Base-by-base conservation (phyloP, 2,113 vertebrate species). In the Oenanthe melanoleuca region DNA sequence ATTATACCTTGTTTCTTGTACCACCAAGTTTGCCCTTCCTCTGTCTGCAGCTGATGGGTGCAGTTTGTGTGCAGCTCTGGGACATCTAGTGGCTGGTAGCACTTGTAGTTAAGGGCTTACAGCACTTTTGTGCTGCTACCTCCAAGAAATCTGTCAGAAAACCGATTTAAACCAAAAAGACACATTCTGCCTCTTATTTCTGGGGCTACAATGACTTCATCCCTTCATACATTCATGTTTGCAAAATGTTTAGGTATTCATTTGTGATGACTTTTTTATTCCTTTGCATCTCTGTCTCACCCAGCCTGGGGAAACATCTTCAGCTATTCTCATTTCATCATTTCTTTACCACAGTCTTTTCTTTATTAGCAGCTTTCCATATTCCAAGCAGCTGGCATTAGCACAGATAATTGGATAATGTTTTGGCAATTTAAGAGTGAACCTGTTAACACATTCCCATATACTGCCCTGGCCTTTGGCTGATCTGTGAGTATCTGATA, bases 71-170 rank as follows among this genome's bases (percentile, higher is more conserved):
- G 9, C 50, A 38, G 79, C 57, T 63, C 79, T 78, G 87, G 94
- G 89, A 89, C 96, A 86, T 83, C 82, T 65, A 91, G 84, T 86
- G 91, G 84, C 70, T 92, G 67, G 26, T 42, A 50, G 60, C 59
- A 33, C 44, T 50, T 21, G 16, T 14, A 50, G 38, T 45, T 63
- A 47, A 53, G 47, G 29, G 40, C 77, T 92, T 25, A 25, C 1
- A 5, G 40, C 52, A 64, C 25, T 49, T 59, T 23, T 63, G 37
- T 74, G 29, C 17, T 3, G 24, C 49, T 94, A 84, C 26, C 52
- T 56, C 24, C 52, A 78, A 71, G 64, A 45, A 80, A 89, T 23
- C 37, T 37, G 67, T n/a, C 59, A 73, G 56, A 72, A 88, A 92
- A 79, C 3, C 0, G 2, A 5, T 82, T 65, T 72, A 52, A 93